Evolutionary conservation across 2,888 invertebrate genomes (phyloP).

Genomic region (Harpagoxenus sublaevis): DNA sequence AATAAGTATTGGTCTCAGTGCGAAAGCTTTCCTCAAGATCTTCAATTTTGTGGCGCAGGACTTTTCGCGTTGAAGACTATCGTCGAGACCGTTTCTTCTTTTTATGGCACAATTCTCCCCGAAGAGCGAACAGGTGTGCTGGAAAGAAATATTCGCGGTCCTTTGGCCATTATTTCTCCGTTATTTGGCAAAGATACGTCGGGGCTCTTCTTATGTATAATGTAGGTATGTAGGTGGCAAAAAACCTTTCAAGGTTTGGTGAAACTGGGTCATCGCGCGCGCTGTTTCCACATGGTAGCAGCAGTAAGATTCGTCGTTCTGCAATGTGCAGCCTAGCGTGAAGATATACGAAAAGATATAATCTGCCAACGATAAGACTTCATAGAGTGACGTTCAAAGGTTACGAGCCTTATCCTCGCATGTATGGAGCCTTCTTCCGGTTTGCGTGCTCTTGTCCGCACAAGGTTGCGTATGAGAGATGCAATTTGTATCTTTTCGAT

Average conservation of each 20-base stretch:
- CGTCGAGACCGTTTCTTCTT: slow-evolving; percentile 1
- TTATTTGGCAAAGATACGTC: slow-evolving; percentile 38
- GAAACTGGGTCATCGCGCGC: slow-evolving; percentile 66
- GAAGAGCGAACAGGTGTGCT: slow-evolving; percentile 49
- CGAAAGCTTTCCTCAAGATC: slow-evolving; percentile 3
- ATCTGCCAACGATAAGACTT: slow-evolving; percentile 55
- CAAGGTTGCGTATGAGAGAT: slow-evolving; percentile 48
- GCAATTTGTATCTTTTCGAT: slow-evolving; percentile 54
- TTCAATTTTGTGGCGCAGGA: slow-evolving; percentile 2
- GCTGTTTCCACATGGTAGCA: slow-evolving; percentile 29
- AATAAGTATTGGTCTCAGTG: neutral
- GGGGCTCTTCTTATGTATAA: slow-evolving; percentile 5
- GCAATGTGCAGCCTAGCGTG: slow-evolving; percentile 39
- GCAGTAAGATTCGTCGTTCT: slow-evolving; percentile 41
- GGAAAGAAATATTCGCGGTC: slow-evolving; percentile 36
- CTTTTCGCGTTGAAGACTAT: neutral
- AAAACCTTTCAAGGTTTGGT: slow-evolving; percentile 62
- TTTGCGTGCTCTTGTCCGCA: slow-evolving; percentile 50
- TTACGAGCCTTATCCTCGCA: slow-evolving; percentile 34
- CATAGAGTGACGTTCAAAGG: slow-evolving; percentile 48
- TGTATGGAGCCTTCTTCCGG: slow-evolving; percentile 36
- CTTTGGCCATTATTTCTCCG: slow-evolving; percentile 14
- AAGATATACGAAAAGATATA: slow-evolving; percentile 38
- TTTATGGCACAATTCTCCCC: neutral
- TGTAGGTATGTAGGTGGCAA: slow-evolving; percentile 36